Conservation (phyloP, 2,888 invertebrate genomes). For the Dynastes maya region DNA sequence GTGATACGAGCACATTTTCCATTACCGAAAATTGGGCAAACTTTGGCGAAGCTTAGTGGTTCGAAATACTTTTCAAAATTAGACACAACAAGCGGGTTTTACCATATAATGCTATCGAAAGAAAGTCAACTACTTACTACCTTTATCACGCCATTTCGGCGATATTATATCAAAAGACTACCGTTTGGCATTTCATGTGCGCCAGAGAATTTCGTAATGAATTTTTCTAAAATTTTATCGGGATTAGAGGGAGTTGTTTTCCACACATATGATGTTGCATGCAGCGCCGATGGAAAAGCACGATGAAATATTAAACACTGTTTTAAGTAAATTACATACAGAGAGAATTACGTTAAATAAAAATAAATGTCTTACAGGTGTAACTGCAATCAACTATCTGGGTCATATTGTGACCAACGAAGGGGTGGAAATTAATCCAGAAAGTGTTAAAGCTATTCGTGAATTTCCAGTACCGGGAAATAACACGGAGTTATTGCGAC, state of each 20-base stretch:
- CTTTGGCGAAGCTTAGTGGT: no score
- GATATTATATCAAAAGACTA: background rate
- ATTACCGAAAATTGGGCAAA: no score
- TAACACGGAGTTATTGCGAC: background rate
- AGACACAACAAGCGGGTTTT: no score
- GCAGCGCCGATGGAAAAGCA: background rate
- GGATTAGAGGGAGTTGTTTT: background rate
- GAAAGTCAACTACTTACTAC: background rate
- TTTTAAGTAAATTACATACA: background rate
- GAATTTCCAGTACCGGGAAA: background rate
- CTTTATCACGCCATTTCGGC: background rate
- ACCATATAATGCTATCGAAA: no score
- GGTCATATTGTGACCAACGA: no score
- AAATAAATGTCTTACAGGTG: background rate
- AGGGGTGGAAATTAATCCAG: no score
- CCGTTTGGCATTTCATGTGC: background rate
- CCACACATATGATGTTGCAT: background rate
- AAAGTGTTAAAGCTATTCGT: no score
- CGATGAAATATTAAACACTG: background rate
- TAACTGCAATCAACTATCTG: no score
- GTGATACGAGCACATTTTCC: no score
- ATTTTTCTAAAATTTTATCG: background rate
- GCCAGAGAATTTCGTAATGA: background rate
- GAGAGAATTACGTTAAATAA: background rate
- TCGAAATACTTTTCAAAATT: no score